A percentile compares a stretch with the other conserved stretches of the same genome.
Conservation (phyloP, 53 echinoderm and acorn worm genomes). For the Holothuria leucospilota region DNA sequence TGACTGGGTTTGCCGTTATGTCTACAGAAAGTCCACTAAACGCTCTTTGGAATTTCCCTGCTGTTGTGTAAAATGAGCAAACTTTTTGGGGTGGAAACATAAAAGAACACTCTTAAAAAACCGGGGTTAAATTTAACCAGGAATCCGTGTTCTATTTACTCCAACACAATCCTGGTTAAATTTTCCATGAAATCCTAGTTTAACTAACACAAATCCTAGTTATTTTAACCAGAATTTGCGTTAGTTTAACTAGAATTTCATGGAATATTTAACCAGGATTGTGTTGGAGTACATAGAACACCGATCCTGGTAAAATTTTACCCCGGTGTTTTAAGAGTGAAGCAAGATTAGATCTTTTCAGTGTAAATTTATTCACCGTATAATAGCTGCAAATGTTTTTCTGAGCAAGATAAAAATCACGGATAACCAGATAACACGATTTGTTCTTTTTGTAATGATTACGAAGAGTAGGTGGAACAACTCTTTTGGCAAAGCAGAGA, state of each 20-base stretch:
- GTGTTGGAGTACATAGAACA: too few relatives aligned
- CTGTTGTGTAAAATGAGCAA: not conserved
- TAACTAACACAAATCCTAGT: too few relatives aligned
- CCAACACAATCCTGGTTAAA: too few relatives aligned
- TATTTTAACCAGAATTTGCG: too few relatives aligned
- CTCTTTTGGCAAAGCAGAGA: not conserved
- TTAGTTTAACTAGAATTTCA: too few relatives aligned
- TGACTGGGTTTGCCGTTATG: not conserved
- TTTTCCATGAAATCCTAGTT: too few relatives aligned
- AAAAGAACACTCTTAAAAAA: not conserved
- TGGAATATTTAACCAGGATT: too few relatives aligned
- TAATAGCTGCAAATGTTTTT: not conserved
- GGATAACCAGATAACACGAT: not conserved
- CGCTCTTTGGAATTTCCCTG: not conserved
- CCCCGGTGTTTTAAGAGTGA: too few relatives aligned
- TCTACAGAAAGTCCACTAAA: not conserved
- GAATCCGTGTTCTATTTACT: too few relatives aligned
- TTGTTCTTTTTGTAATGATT: conserved; percentile 13
- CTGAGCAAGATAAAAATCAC: not conserved
- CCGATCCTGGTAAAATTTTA: too few relatives aligned
- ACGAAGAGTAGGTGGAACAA: not conserved
- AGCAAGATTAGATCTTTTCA: not conserved
- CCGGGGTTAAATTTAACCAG: too few relatives aligned
- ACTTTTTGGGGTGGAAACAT: too few relatives aligned
- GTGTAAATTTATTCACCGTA: not conserved